A percentile compares a stretch with the other conserved stretches of the same genome.
Conservation (phyloP, 2,888 invertebrate genomes). For the Choreutis nemorana region DNA sequence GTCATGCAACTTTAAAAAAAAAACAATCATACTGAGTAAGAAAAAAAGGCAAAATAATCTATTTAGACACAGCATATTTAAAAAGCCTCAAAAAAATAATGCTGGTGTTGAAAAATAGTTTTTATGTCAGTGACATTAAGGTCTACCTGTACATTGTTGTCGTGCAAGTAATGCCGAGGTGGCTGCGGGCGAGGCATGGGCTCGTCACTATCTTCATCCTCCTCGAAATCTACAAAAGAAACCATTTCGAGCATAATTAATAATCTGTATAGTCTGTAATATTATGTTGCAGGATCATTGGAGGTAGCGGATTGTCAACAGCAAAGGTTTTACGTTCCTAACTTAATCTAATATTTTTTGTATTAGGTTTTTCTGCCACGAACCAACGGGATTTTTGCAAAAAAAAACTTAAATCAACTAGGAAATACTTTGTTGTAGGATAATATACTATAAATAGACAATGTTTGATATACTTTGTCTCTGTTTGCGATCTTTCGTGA, state of each 20-base stretch:
- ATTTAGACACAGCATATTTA: neutral
- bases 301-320: too few relatives aligned
- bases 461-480: too few relatives aligned
- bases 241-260: too few relatives aligned
- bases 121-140: neutral
- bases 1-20: conserved; percentile 2
- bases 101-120: neutral
- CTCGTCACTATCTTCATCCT: conserved; percentile 73
- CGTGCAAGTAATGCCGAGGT: conserved; percentile 49
- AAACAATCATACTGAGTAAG: conserved; percentile 1
- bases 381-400: too few relatives aligned
- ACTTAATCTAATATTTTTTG: too few relatives aligned
- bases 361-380: too few relatives aligned
- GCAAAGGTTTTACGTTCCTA: too few relatives aligned
- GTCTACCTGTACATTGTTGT: conserved; percentile 46
- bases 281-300: neutral
- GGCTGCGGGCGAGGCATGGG: conserved; percentile 61
- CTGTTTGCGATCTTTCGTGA: too few relatives aligned
- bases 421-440: too few relatives aligned
- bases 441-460: too few relatives aligned
- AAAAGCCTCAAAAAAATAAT: too few relatives aligned
- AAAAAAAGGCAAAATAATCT: neutral
- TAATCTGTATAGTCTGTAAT: neutral
- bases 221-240: conserved; percentile 70
- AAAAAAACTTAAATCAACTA: too few relatives aligned